Evolutionary conservation across 2,797 vertebrate genomes (phyloP), one percentile per base, ranked within the genome.

Genomic region (Balearica regulorum): DNA sequence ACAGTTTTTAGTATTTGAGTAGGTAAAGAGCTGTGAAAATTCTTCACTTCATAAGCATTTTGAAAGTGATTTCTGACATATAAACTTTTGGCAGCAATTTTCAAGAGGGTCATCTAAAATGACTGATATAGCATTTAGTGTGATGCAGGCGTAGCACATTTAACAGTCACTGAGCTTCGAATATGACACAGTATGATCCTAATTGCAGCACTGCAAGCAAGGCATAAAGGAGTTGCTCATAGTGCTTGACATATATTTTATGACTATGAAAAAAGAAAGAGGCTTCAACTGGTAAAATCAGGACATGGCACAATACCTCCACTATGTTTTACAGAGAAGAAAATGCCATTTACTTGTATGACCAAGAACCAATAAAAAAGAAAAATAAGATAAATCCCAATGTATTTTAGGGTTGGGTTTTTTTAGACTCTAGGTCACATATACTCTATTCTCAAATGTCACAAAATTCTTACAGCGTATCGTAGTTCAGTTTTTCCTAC

Each of bases 51-150:
- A 94, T 96, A 96, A 97, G 90, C 97, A 96, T 98, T 98, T 97
- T 86, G 69, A 96, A 96, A 97, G 96, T 95, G 95, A 92, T 94
- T 97, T 97, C 97, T 98, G 98, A 97, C 96, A 97, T 93, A 96
- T 86, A 97, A 98, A 98, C 91, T 98, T 98, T 98, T 97, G 96
- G 94, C 97, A 98, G 97, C 96, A 98, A 97, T 98, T 98, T 98
- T 96, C 98, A 97, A 97, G 95, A 86, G 94, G 97, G 96, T 97
- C 97, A 97, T 97, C 94, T 91, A 90, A 93, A 94, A 96, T 98
- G 98, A 98, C 96, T 98, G 97, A 98, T 98, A 96, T 7, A 91
- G 91, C 95, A 96, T 94, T 98, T 98, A 98, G 91, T 24, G 83
- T 65, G 93, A 87, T 91, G 96, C 69, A 37, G 69, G 95, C 94